Evolutionary conservation across 2,888 invertebrate species (phyloP), one percentile per base, ranked within the genome.

Genomic region (Drosophila differens): DNA sequence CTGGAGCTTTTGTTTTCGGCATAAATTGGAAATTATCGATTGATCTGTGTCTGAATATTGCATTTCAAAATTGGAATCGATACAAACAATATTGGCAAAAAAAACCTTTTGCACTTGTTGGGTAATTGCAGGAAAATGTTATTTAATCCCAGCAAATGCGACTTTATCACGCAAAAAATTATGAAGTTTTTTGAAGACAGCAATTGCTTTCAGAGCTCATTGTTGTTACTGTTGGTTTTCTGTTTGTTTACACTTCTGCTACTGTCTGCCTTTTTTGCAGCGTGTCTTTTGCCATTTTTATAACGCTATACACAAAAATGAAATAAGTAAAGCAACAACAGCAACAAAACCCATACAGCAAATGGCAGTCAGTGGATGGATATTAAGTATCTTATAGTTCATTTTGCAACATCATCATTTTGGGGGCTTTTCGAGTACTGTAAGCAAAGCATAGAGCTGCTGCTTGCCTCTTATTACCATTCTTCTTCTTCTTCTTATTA

Each of bases 141-240:
- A 86, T 86, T 89, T 92, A 92, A 92, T 92, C 92, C 90, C 74
- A 72, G 55, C 76, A 85, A 90, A 88, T 87, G 85, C 90, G 86
- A 90, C 89, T 91, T 89, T 81, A 91, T 82, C 91, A 91, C 92
- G 92, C 82, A 90, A 89, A 87, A 91, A 91, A 85, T 89, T 89
- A 88, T 88, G 88, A 88, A 91, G 87, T 87, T 85, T 79, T 76
- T 71, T 76, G 74, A 74, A 70, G 81, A 75, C 77, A 80, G 76
- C 81, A 76, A 78, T 81, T 87, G 78, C 80, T 82, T 77, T 79
- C 64, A 73, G 59, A 61, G 60, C 54, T 57, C 22, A 9, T 47
- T 55, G 59, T 35, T 73, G 70, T 55, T 53, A 37, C 25, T 66
- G 51, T 72, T 74, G 44, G 33, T 62, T 70, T 80, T 53, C 53